Conservation (phyloP, 2,888 invertebrate species). For the Aspidapion aeneum region DNA sequence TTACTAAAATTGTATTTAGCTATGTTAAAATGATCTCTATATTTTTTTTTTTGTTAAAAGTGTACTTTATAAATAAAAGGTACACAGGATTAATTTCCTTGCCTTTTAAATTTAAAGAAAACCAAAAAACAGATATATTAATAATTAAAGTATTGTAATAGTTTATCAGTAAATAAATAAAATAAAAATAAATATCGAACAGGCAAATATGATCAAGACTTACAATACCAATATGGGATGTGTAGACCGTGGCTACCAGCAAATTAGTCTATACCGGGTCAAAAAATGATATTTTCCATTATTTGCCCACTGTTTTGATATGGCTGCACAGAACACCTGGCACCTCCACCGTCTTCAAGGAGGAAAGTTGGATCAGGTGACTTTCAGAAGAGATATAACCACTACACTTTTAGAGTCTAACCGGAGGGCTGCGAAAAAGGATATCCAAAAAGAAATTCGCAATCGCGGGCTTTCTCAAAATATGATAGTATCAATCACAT, state of each 20-base stretch:
- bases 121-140: too few relatives aligned
- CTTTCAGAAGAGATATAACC: not conserved
- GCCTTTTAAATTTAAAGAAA: too few relatives aligned
- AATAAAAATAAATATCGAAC: not conserved
- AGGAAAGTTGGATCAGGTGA: not conserved
- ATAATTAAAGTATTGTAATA: too few relatives aligned
- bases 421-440: not conserved
- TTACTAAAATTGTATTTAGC: too few relatives aligned
- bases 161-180: not conserved
- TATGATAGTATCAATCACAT: not conserved
- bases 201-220: not conserved
- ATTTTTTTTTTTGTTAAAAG: too few relatives aligned
- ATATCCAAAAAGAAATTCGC: not conserved
- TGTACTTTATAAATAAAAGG: too few relatives aligned
- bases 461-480: not conserved
- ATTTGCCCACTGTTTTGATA: not conserved
- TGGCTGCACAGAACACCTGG: not conserved
- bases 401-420: not conserved
- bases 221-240: not conserved
- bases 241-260: not conserved
- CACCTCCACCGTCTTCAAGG: not conserved
- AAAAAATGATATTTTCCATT: constrained; percentile 2
- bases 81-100: too few relatives aligned
- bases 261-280: not conserved
- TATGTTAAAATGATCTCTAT: too few relatives aligned